Conservation (phyloP, 1,140 invertebrate genomes). For the Orius insidiosus region DNA sequence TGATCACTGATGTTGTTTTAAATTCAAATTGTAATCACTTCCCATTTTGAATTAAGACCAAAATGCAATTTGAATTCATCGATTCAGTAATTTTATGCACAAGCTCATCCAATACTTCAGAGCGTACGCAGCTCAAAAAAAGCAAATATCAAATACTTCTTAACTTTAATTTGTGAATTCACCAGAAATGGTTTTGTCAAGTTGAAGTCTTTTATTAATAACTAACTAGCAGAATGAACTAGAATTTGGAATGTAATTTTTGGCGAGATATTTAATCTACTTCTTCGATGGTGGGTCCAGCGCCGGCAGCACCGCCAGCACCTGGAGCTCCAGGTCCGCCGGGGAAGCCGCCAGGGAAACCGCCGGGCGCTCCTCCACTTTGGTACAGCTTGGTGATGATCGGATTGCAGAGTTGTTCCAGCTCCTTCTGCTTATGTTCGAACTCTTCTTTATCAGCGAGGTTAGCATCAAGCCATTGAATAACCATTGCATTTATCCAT, state of each 20-base stretch:
- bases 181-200: no score
- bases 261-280: constrained; percentile 75
- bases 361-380: constrained; percentile 41
- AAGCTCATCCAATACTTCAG: no score
- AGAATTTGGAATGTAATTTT: background rate
- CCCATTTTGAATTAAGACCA: no score
- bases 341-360: constrained; percentile 34
- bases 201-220: no score
- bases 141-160: no score
- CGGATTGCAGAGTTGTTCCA: constrained; percentile 68
- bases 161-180: no score
- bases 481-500: constrained; percentile 82
- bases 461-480: constrained; percentile 88
- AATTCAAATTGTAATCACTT: no score
- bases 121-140: no score
- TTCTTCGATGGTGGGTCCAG: constrained; percentile 84
- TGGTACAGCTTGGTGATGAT: constrained; percentile 75
- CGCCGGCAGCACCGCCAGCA: constrained; percentile 26
- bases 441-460: constrained; percentile 88
- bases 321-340: constrained; percentile 29
- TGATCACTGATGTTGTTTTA: no score
- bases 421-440: constrained; percentile 79
- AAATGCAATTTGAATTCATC: no score
- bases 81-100: no score
- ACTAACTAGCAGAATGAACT: no score